Evolutionary conservation across 2,113 vertebrate genomes (phyloP).

Genomic region (Cheirogaleus medius): DNA sequence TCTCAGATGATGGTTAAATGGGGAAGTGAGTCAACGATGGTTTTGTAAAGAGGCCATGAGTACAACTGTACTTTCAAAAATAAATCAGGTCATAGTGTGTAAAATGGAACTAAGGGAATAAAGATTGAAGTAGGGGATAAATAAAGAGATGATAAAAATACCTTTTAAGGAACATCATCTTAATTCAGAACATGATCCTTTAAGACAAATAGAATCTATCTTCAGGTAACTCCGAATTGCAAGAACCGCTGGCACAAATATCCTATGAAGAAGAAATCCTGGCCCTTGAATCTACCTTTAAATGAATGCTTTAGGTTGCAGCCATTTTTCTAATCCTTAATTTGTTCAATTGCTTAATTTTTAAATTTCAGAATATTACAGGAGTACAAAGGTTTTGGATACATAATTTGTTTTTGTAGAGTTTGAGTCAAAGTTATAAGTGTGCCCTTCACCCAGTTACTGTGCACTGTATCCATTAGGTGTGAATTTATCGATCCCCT

Average conservation of each 20-base stretch:
- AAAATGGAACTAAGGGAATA: neutral
- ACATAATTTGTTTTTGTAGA: no score
- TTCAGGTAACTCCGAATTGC: neutral
- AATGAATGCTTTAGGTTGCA: neutral
- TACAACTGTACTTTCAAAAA: neutral
- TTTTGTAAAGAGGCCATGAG: neutral
- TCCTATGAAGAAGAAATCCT: neutral
- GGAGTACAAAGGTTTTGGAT: no score
- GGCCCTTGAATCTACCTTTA: neutral
- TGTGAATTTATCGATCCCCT: no score
- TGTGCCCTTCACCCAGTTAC: no score
- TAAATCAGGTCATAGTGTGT: neutral
- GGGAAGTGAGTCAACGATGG: neutral
- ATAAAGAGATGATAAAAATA: neutral
- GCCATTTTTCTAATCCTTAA: neutral
- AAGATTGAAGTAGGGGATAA: neutral
- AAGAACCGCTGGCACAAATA: neutral
- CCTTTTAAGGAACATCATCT: neutral
- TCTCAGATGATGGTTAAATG: neutral
- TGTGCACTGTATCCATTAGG: no score
- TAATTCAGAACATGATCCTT: conserved; percentile 14
- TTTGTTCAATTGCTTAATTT: neutral
- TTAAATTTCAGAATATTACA: neutral
- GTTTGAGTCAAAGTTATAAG: no score
- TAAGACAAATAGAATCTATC: neutral